These are phyloP conservation scores for Mareca strepera DNA, from an alignment of 2,797 vertebrate species.

Conservation along the genomic window DNA sequence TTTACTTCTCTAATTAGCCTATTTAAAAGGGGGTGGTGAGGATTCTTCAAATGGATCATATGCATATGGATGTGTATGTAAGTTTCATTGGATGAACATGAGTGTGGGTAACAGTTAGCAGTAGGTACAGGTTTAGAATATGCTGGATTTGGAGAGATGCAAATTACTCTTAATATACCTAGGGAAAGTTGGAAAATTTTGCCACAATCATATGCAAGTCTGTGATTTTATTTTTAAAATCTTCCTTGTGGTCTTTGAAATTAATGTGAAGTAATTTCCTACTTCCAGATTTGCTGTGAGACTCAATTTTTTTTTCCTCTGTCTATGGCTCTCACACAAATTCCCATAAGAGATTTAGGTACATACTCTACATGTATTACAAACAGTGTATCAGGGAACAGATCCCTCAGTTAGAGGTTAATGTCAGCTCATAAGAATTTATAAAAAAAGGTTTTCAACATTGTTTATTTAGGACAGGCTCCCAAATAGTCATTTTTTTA, in stretches of 20 bases:
- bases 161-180: not conserved
- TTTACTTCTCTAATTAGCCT: not conserved
- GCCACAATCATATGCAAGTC: not conserved
- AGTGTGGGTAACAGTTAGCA: slow-evolving; percentile 15
- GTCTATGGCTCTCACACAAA: not conserved
- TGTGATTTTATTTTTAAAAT: not conserved
- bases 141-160: not conserved
- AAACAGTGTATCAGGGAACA: not conserved
- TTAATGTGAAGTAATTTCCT: not conserved
- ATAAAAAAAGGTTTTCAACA: not conserved
- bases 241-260: not conserved
- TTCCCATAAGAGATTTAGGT: not conserved
- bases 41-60: not conserved
- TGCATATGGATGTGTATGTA: not conserved
- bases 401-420: not conserved
- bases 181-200: not conserved
- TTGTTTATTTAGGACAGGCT: not conserved
- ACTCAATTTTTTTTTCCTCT: not conserved
- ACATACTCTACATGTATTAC: not conserved
- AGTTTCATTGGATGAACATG: not conserved
- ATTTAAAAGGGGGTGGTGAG: not conserved
- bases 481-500: too few relatives aligned
- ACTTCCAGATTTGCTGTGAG: not conserved
- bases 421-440: not conserved
- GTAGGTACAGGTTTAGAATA: slow-evolving; percentile 13